A percentile compares a stretch with the other conserved stretches of the same genome.
Conservation (phyloP, 2,797 vertebrate species). For the Melanotaenia parkinsoni region DNA sequence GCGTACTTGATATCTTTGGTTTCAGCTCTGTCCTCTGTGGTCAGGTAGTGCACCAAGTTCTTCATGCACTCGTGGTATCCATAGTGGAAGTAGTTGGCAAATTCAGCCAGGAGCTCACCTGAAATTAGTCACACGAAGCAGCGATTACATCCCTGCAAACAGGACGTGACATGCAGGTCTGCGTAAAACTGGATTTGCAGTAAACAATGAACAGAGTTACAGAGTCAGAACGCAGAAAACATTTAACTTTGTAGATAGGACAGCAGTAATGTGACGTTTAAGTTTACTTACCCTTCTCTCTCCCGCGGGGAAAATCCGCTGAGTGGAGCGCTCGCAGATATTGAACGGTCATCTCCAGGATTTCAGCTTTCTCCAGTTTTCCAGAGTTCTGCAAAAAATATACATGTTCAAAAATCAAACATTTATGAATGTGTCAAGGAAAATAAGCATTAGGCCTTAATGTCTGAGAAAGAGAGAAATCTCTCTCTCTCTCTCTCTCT, state of each 20-base stretch:
- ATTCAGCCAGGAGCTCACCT: constrained; percentile 94
- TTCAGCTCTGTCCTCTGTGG: constrained; percentile 95
- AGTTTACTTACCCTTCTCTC: constrained; percentile 90
- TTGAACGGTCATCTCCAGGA: constrained; percentile 98
- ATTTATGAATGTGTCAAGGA: constrained; percentile 2
- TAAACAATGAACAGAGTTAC: neutral
- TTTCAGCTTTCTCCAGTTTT: constrained; percentile 98
- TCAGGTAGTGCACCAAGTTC: constrained; percentile 97
- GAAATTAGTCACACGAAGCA: constrained; percentile 32
- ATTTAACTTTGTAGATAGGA: neutral
- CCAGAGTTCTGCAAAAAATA: constrained; percentile 88
- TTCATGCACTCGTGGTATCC: constrained; percentile 99
- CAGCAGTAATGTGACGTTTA: neutral
- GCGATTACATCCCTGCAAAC: constrained; percentile 17
- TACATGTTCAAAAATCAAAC: neutral
- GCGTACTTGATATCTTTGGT: constrained; percentile 98
- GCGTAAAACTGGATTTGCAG: constrained; percentile 17
- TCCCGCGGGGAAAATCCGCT: constrained; percentile 92
- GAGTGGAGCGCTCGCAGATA: constrained; percentile 95
- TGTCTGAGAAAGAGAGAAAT: too few species aligned
- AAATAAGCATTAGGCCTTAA: neutral
- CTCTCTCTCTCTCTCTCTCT: too few species aligned
- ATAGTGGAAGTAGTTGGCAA: constrained; percentile 98
- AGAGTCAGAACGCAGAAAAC: neutral
- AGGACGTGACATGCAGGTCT: neutral